These are phyloP conservation scores for Charina bottae DNA, from an alignment of 2,113 vertebrate species.

Conservation along the genomic window DNA sequence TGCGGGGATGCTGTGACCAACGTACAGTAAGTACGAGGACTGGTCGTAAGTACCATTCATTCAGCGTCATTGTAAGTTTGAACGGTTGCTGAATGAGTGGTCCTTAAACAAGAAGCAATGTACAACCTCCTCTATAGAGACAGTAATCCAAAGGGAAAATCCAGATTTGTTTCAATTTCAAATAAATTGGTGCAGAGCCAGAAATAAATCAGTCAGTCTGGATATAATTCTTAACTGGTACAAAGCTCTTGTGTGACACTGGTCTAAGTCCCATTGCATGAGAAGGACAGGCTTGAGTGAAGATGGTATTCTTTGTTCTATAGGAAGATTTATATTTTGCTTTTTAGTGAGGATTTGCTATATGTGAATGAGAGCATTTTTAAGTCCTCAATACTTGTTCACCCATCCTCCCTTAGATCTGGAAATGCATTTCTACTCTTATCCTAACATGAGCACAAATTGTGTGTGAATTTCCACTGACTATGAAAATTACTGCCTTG, in stretches of 20 bases:
- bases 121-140: background rate
- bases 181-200: background rate
- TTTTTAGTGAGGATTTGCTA: background rate
- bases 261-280: background rate
- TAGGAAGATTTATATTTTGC: background rate
- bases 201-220: background rate
- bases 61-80: background rate
- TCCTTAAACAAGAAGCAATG: background rate
- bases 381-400: background rate
- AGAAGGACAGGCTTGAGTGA: background rate
- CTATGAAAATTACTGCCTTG: fast-evolving
- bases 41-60: background rate
- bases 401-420: background rate
- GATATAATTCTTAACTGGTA: background rate
- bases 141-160: background rate
- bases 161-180: background rate
- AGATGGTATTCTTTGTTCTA: background rate
- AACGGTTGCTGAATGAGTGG: background rate
- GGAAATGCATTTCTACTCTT: background rate
- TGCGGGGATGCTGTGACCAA: background rate
- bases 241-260: background rate
- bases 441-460: background rate
- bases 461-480: background rate
- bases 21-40: background rate
- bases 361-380: background rate